Base-by-base conservation (phyloP, 2,113 vertebrate genomes). In the Pogona vitticeps region DNA sequence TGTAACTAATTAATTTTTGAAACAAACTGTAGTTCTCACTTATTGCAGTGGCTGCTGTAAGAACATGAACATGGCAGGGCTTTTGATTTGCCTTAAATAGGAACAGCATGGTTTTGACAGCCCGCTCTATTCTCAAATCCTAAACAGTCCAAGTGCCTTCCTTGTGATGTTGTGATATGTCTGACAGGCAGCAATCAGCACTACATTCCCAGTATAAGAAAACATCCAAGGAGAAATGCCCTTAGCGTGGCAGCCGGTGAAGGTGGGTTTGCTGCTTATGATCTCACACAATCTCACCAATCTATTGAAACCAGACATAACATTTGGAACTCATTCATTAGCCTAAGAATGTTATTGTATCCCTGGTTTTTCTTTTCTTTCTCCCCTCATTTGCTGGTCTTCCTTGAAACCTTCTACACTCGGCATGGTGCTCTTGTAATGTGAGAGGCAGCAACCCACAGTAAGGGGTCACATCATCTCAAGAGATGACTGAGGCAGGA, bases 251-350 rank as follows among this genome's bases (percentile, higher is more conserved):
- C 63, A 40, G 65, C 21, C 42, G 70, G 42, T 58, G 42, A 46
- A 61, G 31, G 31, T 85, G 40, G 12, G 15, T 31, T 77, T 38
- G 9, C 33, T 82, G 75, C 61, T 28, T 78, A 67, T 68, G 61
- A 36, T 36, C 73, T 77, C 83, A 81, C 65, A 40, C 46, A 83
- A 58, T 23, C 36, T 65, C 15, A 68, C 12, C 61, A 20, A 71
- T 56, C 2, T 67, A 61, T 87, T 85, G 83, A 88, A 40, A 84
- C 26, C 86, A 84, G 73, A 80, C 82, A 84, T 83, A 46, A 72
- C 33, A 42, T 67, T 73, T 88, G 88, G 81, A 79, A 72, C 38
- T 63, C 10, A 3, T 59, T 87, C 70, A 38, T 72, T 89, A 80
- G 31, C n/a, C 78, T 68, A 61, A 58, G 59, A 84, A 72, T 28